Evolutionary conservation across 2,888 invertebrate genomes (phyloP), one percentile per base, ranked within the genome.

Genomic region (Drosophila infuscata): DNA sequence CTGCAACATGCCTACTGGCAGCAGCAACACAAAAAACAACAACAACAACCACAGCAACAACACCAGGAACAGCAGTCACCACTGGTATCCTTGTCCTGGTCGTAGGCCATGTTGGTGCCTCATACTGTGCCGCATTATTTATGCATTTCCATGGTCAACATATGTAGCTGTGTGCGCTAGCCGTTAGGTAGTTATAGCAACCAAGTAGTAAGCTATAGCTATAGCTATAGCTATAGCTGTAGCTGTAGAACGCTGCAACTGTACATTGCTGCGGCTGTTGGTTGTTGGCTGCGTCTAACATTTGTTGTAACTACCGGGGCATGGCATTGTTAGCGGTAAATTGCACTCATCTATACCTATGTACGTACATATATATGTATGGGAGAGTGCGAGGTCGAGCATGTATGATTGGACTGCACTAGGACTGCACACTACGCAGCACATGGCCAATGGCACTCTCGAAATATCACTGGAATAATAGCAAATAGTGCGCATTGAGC

Each of bases 301-400:
- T 88, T 86, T 86, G 88, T 88, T 86, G 85, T 88, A 86, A 88
- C 88, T 83, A 81, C 84, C 87, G 79, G 72, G 76, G 83, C 87
- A 89, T 88, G 81, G 87, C 84, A 88, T 88, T 88, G 87, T 89
- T 87, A 88, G 83, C 89, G 89, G 87, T 88, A 89, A 88, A 88
- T 88, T 88, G 87, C 89, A 84, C 89, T 88, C 86, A 87, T 88
- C 86, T 88, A 88, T 86, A 88, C 68, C 79, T 82, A 38, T 30
- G 12, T 29, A 36, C 1, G n/a, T 25, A 11, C 36, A 29, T 54
- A 38, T 8, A 12, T 38, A 69, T 41, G 29, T 63, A 60, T 17
- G 25, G 25, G 15, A 25, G 41, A 7, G 53, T 64, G 69, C 36
- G 58, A 20, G 49, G 32, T n/a, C 51, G 52, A 56, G 54, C 74